phyloP scores from a whole-genome alignment of 2,113 vertebrate species.

The Aix galericulata region DNA sequence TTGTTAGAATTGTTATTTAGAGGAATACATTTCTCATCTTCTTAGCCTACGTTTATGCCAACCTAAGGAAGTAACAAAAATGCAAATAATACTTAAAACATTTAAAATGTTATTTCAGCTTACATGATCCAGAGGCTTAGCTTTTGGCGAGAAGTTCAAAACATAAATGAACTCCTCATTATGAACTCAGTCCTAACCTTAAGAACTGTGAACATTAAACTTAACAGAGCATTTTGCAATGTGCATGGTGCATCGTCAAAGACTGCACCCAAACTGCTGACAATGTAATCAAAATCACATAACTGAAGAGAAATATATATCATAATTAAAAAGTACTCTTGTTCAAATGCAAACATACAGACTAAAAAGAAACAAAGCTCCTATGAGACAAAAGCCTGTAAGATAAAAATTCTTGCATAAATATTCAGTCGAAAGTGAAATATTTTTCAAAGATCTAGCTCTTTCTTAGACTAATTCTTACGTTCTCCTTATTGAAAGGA shows the following conservation, averaged over 20 bases:
- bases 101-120: neutral
- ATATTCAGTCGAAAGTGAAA: neutral
- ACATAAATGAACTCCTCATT: neutral
- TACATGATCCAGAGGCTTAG: neutral
- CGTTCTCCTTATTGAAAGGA: neutral
- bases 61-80: neutral
- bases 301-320: neutral
- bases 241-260: fast-evolving
- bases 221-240: neutral
- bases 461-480: neutral
- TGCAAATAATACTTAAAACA: neutral
- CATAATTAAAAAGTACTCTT: neutral
- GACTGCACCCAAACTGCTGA: neutral
- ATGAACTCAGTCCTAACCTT: neutral
- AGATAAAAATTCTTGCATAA: neutral
- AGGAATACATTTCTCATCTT: neutral
- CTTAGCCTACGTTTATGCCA: neutral
- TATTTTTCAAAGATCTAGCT: neutral
- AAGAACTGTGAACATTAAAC: neutral
- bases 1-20: neutral
- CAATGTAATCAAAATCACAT: neutral
- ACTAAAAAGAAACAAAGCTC: neutral
- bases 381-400: neutral
- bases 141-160: neutral
- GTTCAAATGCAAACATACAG: neutral